phyloP scores from a whole-genome alignment of 2,113 vertebrate species.

The Steatornis caripensis region DNA sequence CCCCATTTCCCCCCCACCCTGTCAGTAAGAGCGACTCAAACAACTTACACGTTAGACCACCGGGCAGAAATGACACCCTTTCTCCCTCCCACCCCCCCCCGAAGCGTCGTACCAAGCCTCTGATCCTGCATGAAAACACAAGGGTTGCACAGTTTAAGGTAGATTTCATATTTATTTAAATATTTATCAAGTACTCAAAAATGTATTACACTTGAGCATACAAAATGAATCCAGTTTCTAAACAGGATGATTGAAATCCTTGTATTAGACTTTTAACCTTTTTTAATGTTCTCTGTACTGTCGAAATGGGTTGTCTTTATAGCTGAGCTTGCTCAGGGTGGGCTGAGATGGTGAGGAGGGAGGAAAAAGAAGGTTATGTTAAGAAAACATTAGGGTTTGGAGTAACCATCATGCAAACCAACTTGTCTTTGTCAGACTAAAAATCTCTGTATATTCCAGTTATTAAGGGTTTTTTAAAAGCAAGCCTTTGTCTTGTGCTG shows the following conservation, averaged over 20 bases:
- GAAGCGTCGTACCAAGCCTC: neutral
- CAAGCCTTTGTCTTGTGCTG: neutral
- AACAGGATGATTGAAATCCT: slow-evolving; percentile 61
- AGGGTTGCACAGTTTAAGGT: slow-evolving; percentile 49
- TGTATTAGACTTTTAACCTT: slow-evolving; percentile 29
- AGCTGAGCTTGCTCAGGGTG: slow-evolving; percentile 41
- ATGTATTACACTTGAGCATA: slow-evolving; percentile 59
- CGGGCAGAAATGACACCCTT: neutral
- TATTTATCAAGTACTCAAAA: slow-evolving; percentile 68
- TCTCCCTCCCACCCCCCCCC: neutral
- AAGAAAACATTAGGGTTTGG: slow-evolving; percentile 38
- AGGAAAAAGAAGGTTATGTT: slow-evolving; percentile 51
- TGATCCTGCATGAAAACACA: slow-evolving; percentile 39
- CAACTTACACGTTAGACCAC: neutral
- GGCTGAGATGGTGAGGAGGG: slow-evolving; percentile 32
- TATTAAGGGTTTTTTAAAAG: neutral
- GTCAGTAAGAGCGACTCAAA: neutral
- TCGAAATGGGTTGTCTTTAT: slow-evolving; percentile 37
- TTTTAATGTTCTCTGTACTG: slow-evolving; percentile 23
- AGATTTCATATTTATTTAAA: slow-evolving; percentile 72
- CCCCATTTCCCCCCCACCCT: rapidly evolving
- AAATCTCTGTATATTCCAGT: slow-evolving; percentile 34
- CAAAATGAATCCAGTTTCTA: slow-evolving; percentile 67
- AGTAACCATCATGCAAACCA: slow-evolving; percentile 53
- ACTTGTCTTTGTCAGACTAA: slow-evolving; percentile 27